Conservation (phyloP, 2,797 vertebrate genomes). For the Cynopterus sphinx region DNA sequence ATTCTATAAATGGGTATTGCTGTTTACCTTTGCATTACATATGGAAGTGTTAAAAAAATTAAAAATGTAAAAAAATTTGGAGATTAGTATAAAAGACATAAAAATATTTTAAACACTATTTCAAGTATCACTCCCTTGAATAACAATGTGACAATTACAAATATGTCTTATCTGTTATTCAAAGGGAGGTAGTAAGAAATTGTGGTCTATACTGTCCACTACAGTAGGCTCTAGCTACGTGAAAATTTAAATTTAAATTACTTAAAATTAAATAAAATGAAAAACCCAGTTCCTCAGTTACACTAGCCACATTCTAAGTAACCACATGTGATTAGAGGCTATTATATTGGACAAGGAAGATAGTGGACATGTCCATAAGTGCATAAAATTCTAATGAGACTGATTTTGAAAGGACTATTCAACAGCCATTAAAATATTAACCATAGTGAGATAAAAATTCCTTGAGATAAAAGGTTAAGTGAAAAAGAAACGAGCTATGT, state of each 20-base stretch:
- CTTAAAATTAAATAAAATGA: not conserved
- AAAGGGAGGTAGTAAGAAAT: not conserved
- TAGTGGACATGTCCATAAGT: not conserved
- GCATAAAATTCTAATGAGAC: not conserved
- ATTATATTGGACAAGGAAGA: not conserved
- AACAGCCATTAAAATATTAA: not conserved
- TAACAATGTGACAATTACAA: not conserved
- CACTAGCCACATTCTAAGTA: not conserved
- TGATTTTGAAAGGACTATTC: not conserved
- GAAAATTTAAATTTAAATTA: not conserved
- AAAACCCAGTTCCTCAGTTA: not conserved
- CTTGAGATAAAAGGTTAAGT: not conserved
- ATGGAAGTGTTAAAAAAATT: not conserved
- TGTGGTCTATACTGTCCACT: not conserved
- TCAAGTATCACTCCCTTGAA: not conserved
- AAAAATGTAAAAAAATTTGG: not conserved
- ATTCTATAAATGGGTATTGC: not conserved
- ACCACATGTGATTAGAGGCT: not conserved
- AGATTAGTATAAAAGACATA: not conserved
- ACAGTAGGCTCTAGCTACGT: not conserved
- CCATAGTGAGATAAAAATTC: not conserved
- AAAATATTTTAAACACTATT: slow-evolving; percentile 35
- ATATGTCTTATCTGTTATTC: not conserved
- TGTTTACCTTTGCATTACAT: not conserved
- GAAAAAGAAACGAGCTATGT: not conserved